Conservation (phyloP, 2,888 invertebrate genomes). For the Pseudococcus jackbeardsleyi region DNA sequence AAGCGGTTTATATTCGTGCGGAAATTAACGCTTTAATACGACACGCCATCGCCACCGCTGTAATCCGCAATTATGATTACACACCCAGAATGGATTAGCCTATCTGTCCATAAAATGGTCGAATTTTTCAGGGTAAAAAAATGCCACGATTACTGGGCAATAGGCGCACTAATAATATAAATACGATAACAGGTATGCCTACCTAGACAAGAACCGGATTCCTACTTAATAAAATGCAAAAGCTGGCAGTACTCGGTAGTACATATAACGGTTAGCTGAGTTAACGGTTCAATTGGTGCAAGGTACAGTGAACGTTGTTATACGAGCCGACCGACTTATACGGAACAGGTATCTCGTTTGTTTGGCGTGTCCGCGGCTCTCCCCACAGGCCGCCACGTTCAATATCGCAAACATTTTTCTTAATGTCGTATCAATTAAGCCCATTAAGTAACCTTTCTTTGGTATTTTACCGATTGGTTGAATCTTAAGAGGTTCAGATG, state of each 20-base stretch:
- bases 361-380: not conserved
- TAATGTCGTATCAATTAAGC: constrained; percentile 24
- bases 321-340: constrained; percentile 62
- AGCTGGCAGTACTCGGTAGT: constrained; percentile 58
- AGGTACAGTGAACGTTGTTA: constrained; percentile 55
- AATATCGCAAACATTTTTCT: constrained; percentile 13
- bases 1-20: constrained; percentile 30
- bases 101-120: not conserved
- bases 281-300: constrained; percentile 64
- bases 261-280: constrained; percentile 60
- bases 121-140: not conserved
- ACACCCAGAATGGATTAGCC: not conserved
- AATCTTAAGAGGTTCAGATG: too few relatives aligned
- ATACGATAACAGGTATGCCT: constrained; percentile 35
- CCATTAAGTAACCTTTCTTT: not conserved
- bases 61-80: constrained; percentile 25
- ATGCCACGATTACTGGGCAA: not conserved
- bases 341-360: constrained; percentile 43
- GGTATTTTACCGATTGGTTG: not conserved
- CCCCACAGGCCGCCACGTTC: not conserved
- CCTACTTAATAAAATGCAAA: constrained; percentile 62
- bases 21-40: constrained; percentile 44
- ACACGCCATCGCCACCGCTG: not conserved
- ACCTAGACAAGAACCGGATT: constrained; percentile 55
- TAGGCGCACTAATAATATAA: not conserved